A percentile compares a stretch with the other conserved stretches of the same genome.
phyloP scores from a whole-genome alignment of 2,113 vertebrate genomes.

The Pyrgilauda ruficollis region DNA sequence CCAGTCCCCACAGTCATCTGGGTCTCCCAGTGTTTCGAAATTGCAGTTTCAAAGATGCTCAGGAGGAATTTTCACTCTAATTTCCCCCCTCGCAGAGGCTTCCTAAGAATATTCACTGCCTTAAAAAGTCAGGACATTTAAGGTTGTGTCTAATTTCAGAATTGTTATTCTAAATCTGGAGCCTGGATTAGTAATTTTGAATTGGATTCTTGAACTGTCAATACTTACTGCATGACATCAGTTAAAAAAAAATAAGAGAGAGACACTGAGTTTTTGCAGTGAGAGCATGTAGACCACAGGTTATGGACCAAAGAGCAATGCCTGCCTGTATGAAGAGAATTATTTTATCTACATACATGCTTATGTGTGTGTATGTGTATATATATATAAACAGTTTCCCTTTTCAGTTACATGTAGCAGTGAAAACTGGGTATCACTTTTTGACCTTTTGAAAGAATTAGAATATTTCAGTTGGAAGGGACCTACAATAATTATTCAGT shows the following conservation, averaged over 20 bases:
- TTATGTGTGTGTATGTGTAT: neutral
- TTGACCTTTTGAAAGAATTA: neutral
- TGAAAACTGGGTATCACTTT: neutral
- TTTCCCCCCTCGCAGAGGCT: neutral
- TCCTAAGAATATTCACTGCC: neutral
- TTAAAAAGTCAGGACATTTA: constrained; percentile 3
- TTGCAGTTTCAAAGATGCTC: neutral
- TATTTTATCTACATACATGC: neutral
- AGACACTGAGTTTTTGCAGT: neutral
- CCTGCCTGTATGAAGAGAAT: neutral
- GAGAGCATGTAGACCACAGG: neutral
- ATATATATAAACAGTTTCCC: neutral
- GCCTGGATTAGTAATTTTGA: neutral
- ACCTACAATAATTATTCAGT: neutral
- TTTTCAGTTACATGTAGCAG: neutral
- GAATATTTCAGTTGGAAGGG: neutral
- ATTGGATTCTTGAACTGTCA: neutral
- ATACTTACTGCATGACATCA: neutral
- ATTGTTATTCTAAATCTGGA: neutral
- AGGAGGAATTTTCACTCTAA: neutral
- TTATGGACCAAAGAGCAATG: neutral
- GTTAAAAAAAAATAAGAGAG: neutral
- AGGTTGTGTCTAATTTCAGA: neutral
- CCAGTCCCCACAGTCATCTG: neutral
- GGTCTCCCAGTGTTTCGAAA: neutral